Evolutionary conservation across 1,140 invertebrate genomes (phyloP).

Genomic region (Eurytemora carolleeae): DNA sequence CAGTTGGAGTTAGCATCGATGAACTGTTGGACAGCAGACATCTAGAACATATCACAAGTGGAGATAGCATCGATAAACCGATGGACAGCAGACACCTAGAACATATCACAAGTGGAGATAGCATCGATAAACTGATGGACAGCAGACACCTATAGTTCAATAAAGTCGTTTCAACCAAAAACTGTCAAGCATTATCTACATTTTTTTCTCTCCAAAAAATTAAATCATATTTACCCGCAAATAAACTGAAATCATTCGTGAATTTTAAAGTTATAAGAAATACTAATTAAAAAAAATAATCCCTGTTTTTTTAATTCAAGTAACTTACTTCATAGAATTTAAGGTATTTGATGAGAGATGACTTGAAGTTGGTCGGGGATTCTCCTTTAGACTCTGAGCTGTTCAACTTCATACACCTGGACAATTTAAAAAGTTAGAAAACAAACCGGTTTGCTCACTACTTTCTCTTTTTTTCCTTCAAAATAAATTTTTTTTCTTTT

Average conservation of each 20-base stretch:
- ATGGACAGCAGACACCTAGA: background rate
- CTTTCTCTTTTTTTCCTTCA: too few relatives aligned
- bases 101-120: background rate
- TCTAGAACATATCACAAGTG: background rate
- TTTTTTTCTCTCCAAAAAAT: background rate
- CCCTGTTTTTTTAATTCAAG: too few relatives aligned
- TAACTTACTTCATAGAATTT: constrained; percentile 45
- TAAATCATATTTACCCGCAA: background rate
- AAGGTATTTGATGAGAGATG: constrained; percentile 60
- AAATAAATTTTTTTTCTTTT: too few relatives aligned
- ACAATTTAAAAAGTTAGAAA: too few relatives aligned
- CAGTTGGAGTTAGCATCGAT: background rate
- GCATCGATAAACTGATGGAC: constrained; percentile 7
- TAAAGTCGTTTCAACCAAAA: too few relatives aligned
- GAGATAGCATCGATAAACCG: background rate
- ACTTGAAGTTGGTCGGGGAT: constrained; percentile 62
- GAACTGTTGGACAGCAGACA: too few relatives aligned
- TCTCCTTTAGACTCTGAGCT: too few relatives aligned
- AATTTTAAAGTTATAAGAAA: constrained; percentile 52
- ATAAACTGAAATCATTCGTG: constrained; percentile 50
- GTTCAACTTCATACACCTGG: too few relatives aligned
- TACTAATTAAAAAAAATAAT: too few relatives aligned
- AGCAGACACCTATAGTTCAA: constrained; percentile 9
- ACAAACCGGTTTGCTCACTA: too few relatives aligned
- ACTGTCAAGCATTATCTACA: too few relatives aligned